These are phyloP conservation scores for Anseranas semipalmata DNA, from an alignment of 2,113 vertebrate genomes.

Conservation along the genomic window DNA sequence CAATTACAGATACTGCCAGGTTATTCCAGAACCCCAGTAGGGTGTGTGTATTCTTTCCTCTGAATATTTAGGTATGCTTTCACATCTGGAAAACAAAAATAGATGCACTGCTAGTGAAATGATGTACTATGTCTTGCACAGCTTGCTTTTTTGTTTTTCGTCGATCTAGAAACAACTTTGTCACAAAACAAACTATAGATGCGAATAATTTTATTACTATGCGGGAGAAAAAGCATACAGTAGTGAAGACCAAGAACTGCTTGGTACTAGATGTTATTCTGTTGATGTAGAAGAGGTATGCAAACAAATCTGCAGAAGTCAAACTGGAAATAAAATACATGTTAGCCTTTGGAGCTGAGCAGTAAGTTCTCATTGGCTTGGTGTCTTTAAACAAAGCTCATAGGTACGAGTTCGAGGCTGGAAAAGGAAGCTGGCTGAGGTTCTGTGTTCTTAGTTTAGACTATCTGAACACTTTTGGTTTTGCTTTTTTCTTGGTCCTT, in stretches of 20 bases:
- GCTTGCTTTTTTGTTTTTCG: slow-evolving; percentile 11
- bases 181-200: background rate
- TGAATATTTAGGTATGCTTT: slow-evolving; percentile 20
- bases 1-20: background rate
- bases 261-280: background rate
- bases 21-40: slow-evolving; percentile 18
- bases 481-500: background rate
- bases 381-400: background rate
- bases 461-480: background rate
- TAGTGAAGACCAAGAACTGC: background rate
- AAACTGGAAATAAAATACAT: background rate
- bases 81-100: background rate
- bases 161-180: background rate
- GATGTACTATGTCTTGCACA: background rate
- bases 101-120: no score
- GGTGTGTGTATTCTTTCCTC: background rate
- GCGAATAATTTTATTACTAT: background rate
- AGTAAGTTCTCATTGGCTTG: background rate
- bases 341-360: background rate
- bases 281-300: background rate
- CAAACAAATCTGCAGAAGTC: background rate
- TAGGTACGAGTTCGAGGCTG: background rate
- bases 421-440: background rate
- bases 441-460: background rate
- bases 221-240: background rate